Percentiles rank a stretch among this genome's conserved stretches.
Evolutionary conservation across 2,888 invertebrate species (phyloP).

Genomic region (Dicyrtomina minuta): DNA sequence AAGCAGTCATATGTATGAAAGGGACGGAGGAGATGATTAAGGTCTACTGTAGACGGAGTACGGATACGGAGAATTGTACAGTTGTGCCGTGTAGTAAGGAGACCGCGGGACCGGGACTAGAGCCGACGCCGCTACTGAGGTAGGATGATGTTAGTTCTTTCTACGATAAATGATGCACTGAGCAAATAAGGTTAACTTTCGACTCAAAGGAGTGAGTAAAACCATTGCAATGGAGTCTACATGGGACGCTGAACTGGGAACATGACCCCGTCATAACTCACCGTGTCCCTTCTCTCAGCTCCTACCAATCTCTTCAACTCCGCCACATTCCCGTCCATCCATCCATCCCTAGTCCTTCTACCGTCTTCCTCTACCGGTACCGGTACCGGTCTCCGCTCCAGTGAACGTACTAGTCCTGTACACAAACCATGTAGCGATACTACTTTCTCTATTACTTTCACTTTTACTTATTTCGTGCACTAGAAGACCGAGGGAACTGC

Average conservation of each 20-base stretch:
- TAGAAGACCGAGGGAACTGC: too few relatives aligned
- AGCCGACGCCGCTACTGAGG: background rate
- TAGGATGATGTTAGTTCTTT: background rate
- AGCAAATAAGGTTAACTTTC: constrained; percentile 35
- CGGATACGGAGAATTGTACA: too few relatives aligned
- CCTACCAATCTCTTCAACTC: background rate
- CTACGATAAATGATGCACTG: constrained; percentile 35
- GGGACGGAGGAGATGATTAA: too few relatives aligned
- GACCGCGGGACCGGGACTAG: too few relatives aligned
- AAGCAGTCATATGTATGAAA: background rate
- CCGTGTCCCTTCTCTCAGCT: constrained; percentile 16
- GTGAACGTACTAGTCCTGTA: background rate
- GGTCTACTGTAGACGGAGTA: too few relatives aligned
- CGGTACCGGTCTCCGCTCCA: background rate
- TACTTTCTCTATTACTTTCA: background rate
- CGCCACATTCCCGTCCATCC: constrained; percentile 1
- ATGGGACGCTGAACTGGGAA: constrained; percentile 19
- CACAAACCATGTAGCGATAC: too few relatives aligned
- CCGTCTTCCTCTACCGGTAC: background rate
- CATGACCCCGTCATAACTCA: constrained; percentile 40
- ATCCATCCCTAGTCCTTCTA: background rate
- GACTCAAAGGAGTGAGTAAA: constrained; percentile 21
- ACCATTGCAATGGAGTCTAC: background rate
- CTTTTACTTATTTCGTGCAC: too few relatives aligned
- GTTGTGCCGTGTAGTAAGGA: too few relatives aligned